Base-by-base conservation (phyloP, 2,113 vertebrate genomes). In the Calonectris borealis region DNA sequence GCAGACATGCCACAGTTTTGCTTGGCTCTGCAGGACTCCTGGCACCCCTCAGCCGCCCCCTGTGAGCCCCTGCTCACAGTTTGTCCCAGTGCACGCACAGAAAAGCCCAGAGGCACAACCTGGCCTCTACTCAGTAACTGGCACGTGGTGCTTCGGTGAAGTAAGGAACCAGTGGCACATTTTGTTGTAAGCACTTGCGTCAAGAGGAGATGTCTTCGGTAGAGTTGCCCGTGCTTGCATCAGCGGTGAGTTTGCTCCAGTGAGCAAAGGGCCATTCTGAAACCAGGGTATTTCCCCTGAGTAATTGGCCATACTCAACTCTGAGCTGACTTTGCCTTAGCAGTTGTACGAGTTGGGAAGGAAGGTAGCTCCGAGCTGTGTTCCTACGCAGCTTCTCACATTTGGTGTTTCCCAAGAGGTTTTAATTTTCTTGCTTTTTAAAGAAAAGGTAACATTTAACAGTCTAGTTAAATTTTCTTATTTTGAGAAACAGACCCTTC, bases 21-120 rank as follows among this genome's bases (percentile, higher is more conserved):
- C 44, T 48, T 61, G 49, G 58, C 70, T 71, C 49, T 24, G 46
- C 71, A 38, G 78, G 27, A 32, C 61, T 71, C 21, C 25, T 5
- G 46, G 36, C 52, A 61, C 22, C 29, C n/a, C 52, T 49, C 21
- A 42, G 44, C 31, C 22, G 17, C 13, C 24, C 22, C 6, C 0
- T 0, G 0, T 32, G n/a, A 48, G 44, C 16, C 18, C 6, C 49
- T 34, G 13, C 75, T 83, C 46, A 9, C 4, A 5, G 40, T 14
- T 40, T 57, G 31, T 48, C 21, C 68, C 6, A 1, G 51, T 7
- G 46, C 44, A 24, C 0, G 2, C 21, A 9, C 7, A 27, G 32
- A 48, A 87, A 44, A 82, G 16, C 66, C 10, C 52, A 16, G 54
- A 71, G 29, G 49, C 19, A 49, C 44, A 36, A 24, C 21, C 4